Evolutionary conservation across 1,140 invertebrate species (phyloP), one percentile per base, ranked within the genome.

Genomic region (Linepithema humile): DNA sequence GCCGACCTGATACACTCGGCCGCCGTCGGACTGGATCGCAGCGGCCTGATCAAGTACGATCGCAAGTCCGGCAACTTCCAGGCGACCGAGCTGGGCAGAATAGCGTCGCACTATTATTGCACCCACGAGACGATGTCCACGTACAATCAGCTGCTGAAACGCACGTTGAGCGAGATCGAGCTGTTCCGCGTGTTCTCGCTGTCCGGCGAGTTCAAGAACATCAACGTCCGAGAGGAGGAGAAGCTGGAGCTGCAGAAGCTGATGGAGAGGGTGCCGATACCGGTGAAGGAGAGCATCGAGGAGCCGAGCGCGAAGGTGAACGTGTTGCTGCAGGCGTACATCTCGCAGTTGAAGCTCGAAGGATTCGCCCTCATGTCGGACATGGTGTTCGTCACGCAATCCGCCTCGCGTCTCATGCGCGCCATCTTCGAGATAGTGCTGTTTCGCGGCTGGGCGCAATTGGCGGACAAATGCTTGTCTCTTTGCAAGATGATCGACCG

Each of bases 381-480:
- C 93, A 99, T 99, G 99, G 98, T 99, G 0, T 99, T 98, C 91
- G 98, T 99, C 0, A 99, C 99, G 0, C 99, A 99, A 94, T 99
- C 98, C 5, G 99, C 99, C 0, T 97, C 98, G 3, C 95, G 99
- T 72, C 95, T 99, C 5, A 98, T 99, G 95, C 94, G 99, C 88
- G 99, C 99, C 0, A 99, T 99, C 70, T 99, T 98, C 95, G 99
- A 99, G 95, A 99, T 99, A 88, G 98, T 97, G 0, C 90, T 97
- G 9, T 96, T 96, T 88, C 94, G 97, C 89, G 99, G 99, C 23
- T 99, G 99, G 99, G 99, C 99, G 0, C 98, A 99, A 91, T 92
- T 99, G 38, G 98, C 99, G 23, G 98, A 99, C 92, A 99, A 99
- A 94, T 97, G 98, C 12, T 93, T 99, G 0, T 97, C 98, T 1